Base-by-base conservation (phyloP, 92 coral and sea anemone genomes). In the Porites divaricata region DNA sequence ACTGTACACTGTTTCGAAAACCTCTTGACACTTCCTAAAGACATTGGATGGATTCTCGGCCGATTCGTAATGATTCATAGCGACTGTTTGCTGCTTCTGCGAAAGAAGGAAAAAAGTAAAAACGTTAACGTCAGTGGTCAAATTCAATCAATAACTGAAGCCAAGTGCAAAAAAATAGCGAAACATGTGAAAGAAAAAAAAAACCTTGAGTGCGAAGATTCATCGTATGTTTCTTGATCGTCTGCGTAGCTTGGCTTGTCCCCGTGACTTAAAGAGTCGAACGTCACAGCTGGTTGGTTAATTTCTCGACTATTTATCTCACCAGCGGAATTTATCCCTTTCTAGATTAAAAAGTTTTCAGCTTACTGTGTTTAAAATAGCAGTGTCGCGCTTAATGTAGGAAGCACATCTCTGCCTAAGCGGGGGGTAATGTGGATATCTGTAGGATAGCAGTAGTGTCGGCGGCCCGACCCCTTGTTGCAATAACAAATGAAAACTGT, bases 21-120 rank as follows among this genome's bases (percentile, higher is more conserved):
- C 65, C 45, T 53, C 41, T 2, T 53, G 6, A 0, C 4, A 14
- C 62, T 82, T 70, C 20, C 13, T 63, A 64, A 14, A 19, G 54
- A 22, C 22, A 21, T 17, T 10, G 7, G 52, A 51, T 19, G 72
- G 48, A 72, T 5, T 1, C 6, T 57, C 35, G 20, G 72, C 6
- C 45, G 63, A 16, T 7, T 63, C 86, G n/a, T 63, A 72, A 23
- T 71, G 79, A 62, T 63, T 82, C 67, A 72, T 24, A 51, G 79
- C 49, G 50, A 72, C 79, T 12, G 63, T 17, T 59, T 58, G 25
- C 14, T 50, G 72, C 22, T 14, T 82, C 79, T 82, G 69, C 45
- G 20, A 20, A 80, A 64, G 51, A 9, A 28, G 10, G 21, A 22
- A 41, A 53, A 68, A 73, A 21, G 12, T 49, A 9, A 73, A 76